Evolutionary conservation across 2,113 vertebrate genomes (phyloP), one percentile per base, ranked within the genome.

Genomic region (Nematolebias whitei): DNA sequence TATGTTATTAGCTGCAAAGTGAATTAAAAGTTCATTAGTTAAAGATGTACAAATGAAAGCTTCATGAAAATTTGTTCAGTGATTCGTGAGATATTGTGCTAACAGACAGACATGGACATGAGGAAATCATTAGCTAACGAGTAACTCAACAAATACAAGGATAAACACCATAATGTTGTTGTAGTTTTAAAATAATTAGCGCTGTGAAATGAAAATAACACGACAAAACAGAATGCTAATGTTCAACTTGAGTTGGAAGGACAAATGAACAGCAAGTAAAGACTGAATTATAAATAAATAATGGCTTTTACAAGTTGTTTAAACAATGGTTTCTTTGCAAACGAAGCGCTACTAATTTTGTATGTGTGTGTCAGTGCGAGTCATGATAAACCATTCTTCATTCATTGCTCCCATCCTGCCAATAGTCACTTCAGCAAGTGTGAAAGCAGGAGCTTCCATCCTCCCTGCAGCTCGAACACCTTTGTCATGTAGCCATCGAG

Each of bases 401-500:
- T 3, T 51, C 71, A 51, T 52, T 45, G 19, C 54, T 63, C 41
- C 52, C 62, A 65, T 68, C 32, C 41, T 50, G 71, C 58, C 74
- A 68, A 67, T 65, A 67, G 72, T 53, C 12, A 32, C 63, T 63
- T 53, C 24, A 23, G 22, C 1, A 14, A 55, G 63, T 59, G 51
- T 70, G 52, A 71, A 66, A 65, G 20, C 51, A 48, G 67, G 51
- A 39, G 58, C 56, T 76, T 24, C 53, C 45, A 77, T 68, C 51
- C 47, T 76, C 57, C 59, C 58, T 60, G 66, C 76, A 82, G 65
- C 68, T 79, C 26, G 56, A 60, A 67, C 38, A 69, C 65, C 63
- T 77, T 67, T 87, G 85, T 85, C 87, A 43, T 10, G 40, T 63
- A 70, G 68, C 76, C 83, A 88, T 85, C 86, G 50, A 77, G 71